Percentiles rank a stretch among this genome's conserved stretches.
Evolutionary conservation across 2,888 invertebrate species (phyloP).

Genomic region (Perizoma affinitatum): DNA sequence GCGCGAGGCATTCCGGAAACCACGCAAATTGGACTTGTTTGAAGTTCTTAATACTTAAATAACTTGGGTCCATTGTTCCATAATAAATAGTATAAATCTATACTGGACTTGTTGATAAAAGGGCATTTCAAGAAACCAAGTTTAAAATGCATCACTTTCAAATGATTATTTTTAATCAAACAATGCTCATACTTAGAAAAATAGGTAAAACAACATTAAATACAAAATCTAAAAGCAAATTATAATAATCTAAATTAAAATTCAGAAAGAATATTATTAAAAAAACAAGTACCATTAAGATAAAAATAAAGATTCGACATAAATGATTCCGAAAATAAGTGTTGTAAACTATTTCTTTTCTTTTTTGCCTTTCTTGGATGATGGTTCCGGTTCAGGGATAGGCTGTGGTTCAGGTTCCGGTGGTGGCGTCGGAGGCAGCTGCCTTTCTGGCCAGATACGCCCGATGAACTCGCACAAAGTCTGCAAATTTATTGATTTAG

Average conservation of each 20-base stretch:
- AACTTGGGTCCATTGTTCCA: conserved; percentile 19
- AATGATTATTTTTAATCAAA: no score
- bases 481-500: conserved; percentile 44
- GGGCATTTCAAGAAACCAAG: background rate
- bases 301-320: conserved; percentile 5
- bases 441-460: conserved; percentile 57
- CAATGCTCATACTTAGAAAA: no score
- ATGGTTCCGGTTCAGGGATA: conserved; percentile 4
- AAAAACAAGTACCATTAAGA: background rate
- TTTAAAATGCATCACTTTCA: no score
- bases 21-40: conserved; percentile 56
- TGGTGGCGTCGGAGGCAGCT: conserved; percentile 53
- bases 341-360: conserved; percentile 13
- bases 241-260: no score
- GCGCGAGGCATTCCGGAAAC: conserved; percentile 52
- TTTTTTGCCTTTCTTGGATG: conserved; percentile 15
- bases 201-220: no score
- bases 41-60: conserved; percentile 25
- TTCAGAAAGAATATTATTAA: background rate
- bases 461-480: conserved; percentile 51
- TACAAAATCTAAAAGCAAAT: no score
- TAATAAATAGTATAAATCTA: no score
- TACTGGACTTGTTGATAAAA: background rate
- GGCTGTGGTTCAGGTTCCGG: conserved; percentile 37
- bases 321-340: conserved; percentile 23